Evolutionary conservation across 2,113 vertebrate genomes (phyloP).

Genomic region (Dipodomys spectabilis): DNA sequence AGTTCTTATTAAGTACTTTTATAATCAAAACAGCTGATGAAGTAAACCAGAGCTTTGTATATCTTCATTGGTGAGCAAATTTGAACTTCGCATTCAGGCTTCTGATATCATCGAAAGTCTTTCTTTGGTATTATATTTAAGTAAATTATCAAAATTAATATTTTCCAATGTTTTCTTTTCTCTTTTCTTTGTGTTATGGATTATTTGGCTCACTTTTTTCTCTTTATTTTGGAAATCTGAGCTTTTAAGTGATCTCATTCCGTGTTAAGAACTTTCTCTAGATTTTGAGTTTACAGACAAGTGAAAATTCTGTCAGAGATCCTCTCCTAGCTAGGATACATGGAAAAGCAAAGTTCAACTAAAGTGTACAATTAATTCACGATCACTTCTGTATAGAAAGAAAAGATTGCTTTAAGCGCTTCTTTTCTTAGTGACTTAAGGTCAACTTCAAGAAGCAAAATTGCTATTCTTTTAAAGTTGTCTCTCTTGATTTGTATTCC

Average conservation of each 20-base stretch:
- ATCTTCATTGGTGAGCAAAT: not conserved
- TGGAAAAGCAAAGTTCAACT: conserved; percentile 85
- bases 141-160: conserved; percentile 69
- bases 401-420: conserved; percentile 80
- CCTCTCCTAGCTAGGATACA: conserved; percentile 87
- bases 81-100: not conserved
- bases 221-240: conserved; percentile 84
- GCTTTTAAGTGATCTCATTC: conserved; percentile 74
- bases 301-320: conserved; percentile 85
- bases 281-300: conserved; percentile 86
- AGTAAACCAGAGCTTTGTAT: not conserved
- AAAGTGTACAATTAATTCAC: conserved; percentile 84
- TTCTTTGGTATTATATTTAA: conserved; percentile 49
- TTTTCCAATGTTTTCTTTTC: conserved; percentile 56
- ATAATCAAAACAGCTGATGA: not conserved
- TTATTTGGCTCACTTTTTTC: conserved; percentile 74
- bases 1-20: conserved; percentile 41
- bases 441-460: conserved; percentile 79
- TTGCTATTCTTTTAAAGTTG: conserved; percentile 82
- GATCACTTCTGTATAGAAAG: conserved; percentile 81
- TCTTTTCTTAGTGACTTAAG: conserved; percentile 79
- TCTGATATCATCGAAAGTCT: not conserved
- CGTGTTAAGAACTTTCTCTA: conserved; percentile 77
- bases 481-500: conserved; percentile 82
- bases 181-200: conserved; percentile 63